Percentiles rank a stretch among this genome's conserved stretches.
Evolutionary conservation across 1,140 invertebrate genomes (phyloP).

Genomic region (Thaumetopoea pityocampa): DNA sequence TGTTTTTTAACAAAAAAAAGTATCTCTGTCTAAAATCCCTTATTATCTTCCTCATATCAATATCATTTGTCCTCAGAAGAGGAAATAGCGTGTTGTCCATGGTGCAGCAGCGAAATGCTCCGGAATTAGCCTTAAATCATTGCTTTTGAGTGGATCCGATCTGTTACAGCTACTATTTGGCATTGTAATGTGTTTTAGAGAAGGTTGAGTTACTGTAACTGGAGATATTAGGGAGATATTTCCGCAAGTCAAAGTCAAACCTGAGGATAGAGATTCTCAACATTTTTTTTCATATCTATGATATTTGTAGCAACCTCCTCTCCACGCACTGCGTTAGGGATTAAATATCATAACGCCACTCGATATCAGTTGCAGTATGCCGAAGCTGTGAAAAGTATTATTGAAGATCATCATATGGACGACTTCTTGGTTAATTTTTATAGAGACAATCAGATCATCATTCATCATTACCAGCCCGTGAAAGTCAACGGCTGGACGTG

Average conservation of each 20-base stretch:
- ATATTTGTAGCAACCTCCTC: too few relatives aligned
- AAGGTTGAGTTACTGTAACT: slow-evolving; percentile 14
- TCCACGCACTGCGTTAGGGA: too few relatives aligned
- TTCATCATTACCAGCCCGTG: too few relatives aligned
- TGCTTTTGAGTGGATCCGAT: slow-evolving; percentile 4
- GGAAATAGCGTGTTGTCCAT: neutral
- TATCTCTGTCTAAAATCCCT: too few relatives aligned
- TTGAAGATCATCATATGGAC: too few relatives aligned
- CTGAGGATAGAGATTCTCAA: slow-evolving; percentile 10
- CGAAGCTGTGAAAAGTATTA: too few relatives aligned
- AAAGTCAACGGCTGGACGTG: too few relatives aligned
- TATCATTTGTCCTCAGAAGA: neutral
- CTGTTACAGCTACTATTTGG: slow-evolving; percentile 1
- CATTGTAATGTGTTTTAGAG: slow-evolving; percentile 8
- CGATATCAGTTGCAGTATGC: too few relatives aligned
- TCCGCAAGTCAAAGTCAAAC: slow-evolving; percentile 10
- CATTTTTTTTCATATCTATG: slow-evolving; percentile 16
- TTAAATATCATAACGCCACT: too few relatives aligned
- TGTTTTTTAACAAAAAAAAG: too few relatives aligned
- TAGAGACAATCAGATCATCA: too few relatives aligned
- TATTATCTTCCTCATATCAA: slow-evolving; percentile 8
- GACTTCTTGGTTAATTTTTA: too few relatives aligned
- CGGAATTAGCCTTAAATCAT: neutral
- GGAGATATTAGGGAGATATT: slow-evolving; percentile 23
- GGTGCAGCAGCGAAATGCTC: slow-evolving; percentile 4